A percentile compares a stretch with the other conserved stretches of the same genome.
phyloP scores from a whole-genome alignment of 2,797 vertebrate genomes.

The Pristis pectinata region DNA sequence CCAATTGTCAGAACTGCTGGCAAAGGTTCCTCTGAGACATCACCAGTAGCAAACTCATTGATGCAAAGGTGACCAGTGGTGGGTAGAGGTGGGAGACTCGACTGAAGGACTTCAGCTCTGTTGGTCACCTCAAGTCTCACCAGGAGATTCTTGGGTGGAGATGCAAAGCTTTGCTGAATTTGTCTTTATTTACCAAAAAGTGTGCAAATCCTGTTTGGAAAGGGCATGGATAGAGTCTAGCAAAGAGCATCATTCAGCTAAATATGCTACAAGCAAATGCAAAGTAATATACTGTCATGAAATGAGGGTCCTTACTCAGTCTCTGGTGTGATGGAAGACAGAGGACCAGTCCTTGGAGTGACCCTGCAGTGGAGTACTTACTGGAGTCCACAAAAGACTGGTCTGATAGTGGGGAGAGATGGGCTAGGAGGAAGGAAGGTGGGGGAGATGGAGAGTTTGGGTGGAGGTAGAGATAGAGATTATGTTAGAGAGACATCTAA shows the following conservation, averaged over 20 bases:
- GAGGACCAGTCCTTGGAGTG: constrained; percentile 81
- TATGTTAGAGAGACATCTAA: constrained; percentile 52
- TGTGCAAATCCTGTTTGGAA: not conserved
- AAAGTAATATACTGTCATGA: not conserved
- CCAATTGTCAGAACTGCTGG: not conserved
- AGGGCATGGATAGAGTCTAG: not conserved
- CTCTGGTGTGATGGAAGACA: constrained; percentile 21
- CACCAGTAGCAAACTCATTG: not conserved
- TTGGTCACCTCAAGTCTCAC: not conserved
- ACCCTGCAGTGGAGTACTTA: constrained; percentile 78
- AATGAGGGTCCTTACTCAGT: not conserved
- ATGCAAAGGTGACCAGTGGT: too few relatives aligned
- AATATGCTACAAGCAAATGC: not conserved
- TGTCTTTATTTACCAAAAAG: not conserved
- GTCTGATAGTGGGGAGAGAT: constrained; percentile 62
- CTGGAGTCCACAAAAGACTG: constrained; percentile 92
- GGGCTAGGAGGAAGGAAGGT: constrained; percentile 53
- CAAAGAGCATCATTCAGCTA: not conserved
- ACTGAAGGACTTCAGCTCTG: not conserved
- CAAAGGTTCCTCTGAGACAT: not conserved
- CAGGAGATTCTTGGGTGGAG: not conserved
- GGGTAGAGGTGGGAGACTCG: not conserved
- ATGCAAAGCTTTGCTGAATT: not conserved
- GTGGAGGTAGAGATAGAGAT: constrained; percentile 51
- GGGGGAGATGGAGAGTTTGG: too few relatives aligned